phyloP scores from a whole-genome alignment of 2,888 invertebrate genomes.

The Prosapia bicincta region DNA sequence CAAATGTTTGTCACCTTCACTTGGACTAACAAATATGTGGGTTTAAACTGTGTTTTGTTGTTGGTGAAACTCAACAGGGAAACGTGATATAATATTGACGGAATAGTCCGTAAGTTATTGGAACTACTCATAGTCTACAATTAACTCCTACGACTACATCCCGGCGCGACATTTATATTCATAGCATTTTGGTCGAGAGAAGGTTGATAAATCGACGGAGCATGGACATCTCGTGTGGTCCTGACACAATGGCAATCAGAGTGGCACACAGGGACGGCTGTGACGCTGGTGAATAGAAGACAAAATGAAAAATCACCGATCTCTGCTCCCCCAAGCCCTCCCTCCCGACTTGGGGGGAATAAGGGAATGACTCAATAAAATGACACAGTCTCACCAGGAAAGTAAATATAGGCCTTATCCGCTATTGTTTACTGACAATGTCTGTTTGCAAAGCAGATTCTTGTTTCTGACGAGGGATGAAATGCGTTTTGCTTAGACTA shows the following conservation, averaged over 20 bases:
- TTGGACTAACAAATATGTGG: too few species aligned
- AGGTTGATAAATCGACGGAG: not conserved
- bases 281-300: not conserved
- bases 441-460: too few species aligned
- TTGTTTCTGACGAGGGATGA: too few species aligned
- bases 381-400: not conserved
- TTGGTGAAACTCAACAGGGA: too few species aligned
- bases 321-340: not conserved
- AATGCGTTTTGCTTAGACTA: too few species aligned
- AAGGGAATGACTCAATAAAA: not conserved
- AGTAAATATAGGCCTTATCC: not conserved
- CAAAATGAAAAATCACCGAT: not conserved
- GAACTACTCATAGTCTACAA: too few species aligned
- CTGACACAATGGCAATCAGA: not conserved
- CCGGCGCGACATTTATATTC: too few species aligned
- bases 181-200: not conserved
- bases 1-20: too few species aligned
- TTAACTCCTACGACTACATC: too few species aligned
- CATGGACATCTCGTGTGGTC: not conserved
- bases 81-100: too few species aligned
- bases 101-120: too few species aligned
- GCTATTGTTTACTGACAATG: not conserved
- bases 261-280: not conserved
- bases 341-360: not conserved
- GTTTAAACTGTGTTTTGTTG: too few species aligned